A percentile compares a stretch with the other conserved stretches of the same genome.
Evolutionary conservation across 92 coral and sea anemone genomes (phyloP).

Genomic region (Epizoanthus rinbou): DNA sequence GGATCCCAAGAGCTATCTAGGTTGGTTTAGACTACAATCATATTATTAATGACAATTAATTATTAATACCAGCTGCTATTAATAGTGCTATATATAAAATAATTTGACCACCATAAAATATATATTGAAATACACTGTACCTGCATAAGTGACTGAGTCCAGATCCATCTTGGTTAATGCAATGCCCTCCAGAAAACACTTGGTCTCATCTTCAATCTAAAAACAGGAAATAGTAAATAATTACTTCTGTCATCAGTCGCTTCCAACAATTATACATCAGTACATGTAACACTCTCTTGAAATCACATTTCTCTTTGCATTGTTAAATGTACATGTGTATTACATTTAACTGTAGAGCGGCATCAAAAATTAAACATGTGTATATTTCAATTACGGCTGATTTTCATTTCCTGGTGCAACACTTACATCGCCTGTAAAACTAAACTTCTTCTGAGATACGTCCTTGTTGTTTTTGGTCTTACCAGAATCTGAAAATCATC

Average conservation of each 20-base stretch:
- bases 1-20: too few species aligned
- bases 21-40: too few species aligned
- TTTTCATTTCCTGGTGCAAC: not conserved
- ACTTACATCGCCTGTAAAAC: conserved; percentile 84
- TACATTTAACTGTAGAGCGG: not conserved
- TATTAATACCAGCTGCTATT: not conserved
- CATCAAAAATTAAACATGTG: not conserved
- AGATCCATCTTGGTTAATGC: conserved; percentile 69
- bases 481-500: conserved; percentile 26
- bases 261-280: too few species aligned
- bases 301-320: not conserved
- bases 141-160: conserved; percentile 67
- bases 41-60: too few species aligned
- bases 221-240: not conserved
- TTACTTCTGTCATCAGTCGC: too few species aligned
- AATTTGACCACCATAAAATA: not conserved
- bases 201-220: conserved; percentile 81
- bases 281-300: too few species aligned
- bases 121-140: conserved; percentile 32
- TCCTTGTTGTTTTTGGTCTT: conserved; percentile 49
- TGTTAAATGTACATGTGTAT: not conserved
- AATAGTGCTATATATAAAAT: not conserved
- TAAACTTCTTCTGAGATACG: conserved; percentile 47
- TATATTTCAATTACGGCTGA: not conserved
- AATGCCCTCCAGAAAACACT: conserved; percentile 73